Conservation (phyloP, 1,140 invertebrate species). For the Diprion similis region DNA sequence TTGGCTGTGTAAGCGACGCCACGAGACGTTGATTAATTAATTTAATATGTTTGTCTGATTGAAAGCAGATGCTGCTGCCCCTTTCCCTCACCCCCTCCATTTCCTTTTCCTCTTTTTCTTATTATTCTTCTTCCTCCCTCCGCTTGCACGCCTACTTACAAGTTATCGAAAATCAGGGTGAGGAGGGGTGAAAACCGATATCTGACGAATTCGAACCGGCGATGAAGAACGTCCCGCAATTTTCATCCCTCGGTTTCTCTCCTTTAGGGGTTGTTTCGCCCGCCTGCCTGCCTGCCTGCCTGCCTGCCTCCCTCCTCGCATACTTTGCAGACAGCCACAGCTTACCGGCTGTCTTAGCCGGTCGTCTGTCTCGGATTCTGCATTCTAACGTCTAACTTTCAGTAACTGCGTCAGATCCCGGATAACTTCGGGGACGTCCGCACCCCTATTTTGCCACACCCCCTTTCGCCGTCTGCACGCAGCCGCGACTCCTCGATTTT, state of each 20-base stretch:
- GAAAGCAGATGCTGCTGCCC: background rate
- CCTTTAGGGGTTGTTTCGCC: too few species aligned
- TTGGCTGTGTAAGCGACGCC: background rate
- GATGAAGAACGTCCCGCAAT: background rate
- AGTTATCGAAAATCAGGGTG: background rate
- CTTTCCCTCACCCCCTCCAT: background rate
- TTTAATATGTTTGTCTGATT: background rate
- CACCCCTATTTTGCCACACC: too few species aligned
- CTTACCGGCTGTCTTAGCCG: background rate
- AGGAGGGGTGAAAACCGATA: background rate
- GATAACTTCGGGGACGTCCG: background rate
- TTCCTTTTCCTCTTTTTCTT: background rate
- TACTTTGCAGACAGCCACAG: background rate
- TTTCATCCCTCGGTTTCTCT: background rate
- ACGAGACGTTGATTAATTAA: slow-evolving; percentile 1
- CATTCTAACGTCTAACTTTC: slow-evolving; percentile 7
- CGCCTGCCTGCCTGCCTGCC: background rate
- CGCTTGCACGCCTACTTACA: background rate
- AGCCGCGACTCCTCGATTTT: too few species aligned
- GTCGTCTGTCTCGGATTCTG: slow-evolving; percentile 4
- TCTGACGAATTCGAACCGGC: background rate
- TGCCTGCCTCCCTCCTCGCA: background rate
- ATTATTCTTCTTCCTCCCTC: background rate
- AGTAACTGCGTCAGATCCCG: background rate
- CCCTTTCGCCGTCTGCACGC: too few species aligned